Conservation (phyloP, 2,888 invertebrate genomes). For the Leistus spinibarbis region DNA sequence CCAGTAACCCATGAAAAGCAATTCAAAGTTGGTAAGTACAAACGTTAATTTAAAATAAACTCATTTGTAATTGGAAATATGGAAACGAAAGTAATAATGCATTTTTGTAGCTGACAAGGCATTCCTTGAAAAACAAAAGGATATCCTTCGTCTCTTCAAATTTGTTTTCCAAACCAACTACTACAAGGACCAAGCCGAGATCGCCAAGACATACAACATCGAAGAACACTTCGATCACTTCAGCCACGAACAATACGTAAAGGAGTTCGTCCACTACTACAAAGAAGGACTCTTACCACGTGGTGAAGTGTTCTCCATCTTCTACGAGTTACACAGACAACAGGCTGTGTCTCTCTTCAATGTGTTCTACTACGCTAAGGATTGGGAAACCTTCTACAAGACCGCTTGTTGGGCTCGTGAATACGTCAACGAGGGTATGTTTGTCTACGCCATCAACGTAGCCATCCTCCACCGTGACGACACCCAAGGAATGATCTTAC, state of each 20-base stretch:
- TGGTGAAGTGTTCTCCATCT: slow-evolving; percentile 67
- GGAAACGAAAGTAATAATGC: background rate
- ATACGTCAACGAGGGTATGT: slow-evolving; percentile 72
- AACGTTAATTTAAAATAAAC: background rate
- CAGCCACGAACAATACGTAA: slow-evolving; percentile 53
- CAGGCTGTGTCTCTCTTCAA: slow-evolving; percentile 70
- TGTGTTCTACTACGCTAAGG: slow-evolving; percentile 71
- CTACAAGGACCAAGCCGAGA: slow-evolving; percentile 60
- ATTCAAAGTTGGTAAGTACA: slow-evolving; percentile 56
- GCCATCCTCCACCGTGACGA: slow-evolving; percentile 69
- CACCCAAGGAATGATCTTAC: slow-evolving; percentile 68
- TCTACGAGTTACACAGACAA: slow-evolving; percentile 64
- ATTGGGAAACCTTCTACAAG: slow-evolving; percentile 71
- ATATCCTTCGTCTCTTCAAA: slow-evolving; percentile 65
- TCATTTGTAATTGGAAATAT: background rate
- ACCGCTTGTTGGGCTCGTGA: slow-evolving; percentile 72
- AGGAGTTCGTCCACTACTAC: slow-evolving; percentile 62
- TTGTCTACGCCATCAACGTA: slow-evolving; percentile 67
- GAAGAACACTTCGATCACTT: slow-evolving; percentile 66
- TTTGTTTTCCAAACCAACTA: slow-evolving; percentile 68
- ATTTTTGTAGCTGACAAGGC: slow-evolving; percentile 42
- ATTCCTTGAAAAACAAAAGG: slow-evolving; percentile 50
- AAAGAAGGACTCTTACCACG: slow-evolving; percentile 64
- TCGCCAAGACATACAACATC: slow-evolving; percentile 65
- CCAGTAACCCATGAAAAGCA: slow-evolving; percentile 50